These are phyloP conservation scores for Lithophane leautieri DNA, from an alignment of 2,888 invertebrate genomes.

Conservation along the genomic window DNA sequence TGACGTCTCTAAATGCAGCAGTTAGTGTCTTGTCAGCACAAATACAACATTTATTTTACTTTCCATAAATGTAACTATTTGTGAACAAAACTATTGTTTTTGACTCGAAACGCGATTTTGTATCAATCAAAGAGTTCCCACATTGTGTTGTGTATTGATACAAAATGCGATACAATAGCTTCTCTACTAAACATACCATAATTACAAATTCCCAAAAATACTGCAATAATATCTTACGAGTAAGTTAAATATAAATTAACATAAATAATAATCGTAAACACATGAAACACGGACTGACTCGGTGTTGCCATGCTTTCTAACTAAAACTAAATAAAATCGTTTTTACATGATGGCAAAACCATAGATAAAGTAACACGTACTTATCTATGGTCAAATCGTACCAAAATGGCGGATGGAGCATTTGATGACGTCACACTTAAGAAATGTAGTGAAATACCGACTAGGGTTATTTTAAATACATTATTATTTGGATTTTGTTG, in stretches of 20 bases:
- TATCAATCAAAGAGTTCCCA: slow-evolving; percentile 30
- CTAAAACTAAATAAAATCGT: slow-evolving; percentile 55
- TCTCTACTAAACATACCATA: slow-evolving; percentile 27
- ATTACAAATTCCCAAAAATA: slow-evolving; percentile 55
- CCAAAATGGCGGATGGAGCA: slow-evolving; percentile 77
- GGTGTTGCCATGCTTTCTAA: slow-evolving; percentile 28
- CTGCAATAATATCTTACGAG: slow-evolving; percentile 45
- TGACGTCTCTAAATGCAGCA: background rate
- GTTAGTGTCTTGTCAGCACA: slow-evolving; percentile 14
- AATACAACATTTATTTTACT: slow-evolving; percentile 47
- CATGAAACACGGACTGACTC: slow-evolving; percentile 32
- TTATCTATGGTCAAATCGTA: slow-evolving; percentile 30
- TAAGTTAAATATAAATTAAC: slow-evolving; percentile 54
- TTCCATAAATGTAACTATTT: slow-evolving; percentile 48
- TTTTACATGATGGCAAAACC: slow-evolving; percentile 68
- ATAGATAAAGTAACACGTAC: background rate
- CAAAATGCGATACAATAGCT: slow-evolving; percentile 47
- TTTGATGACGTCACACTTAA: slow-evolving; percentile 30
- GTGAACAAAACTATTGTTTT: slow-evolving; percentile 12
- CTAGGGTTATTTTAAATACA: slow-evolving; percentile 32
- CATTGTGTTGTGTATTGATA: slow-evolving; percentile 19
- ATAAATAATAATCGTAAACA: slow-evolving; percentile 51
- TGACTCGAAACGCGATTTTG: slow-evolving; percentile 30
- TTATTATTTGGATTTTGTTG: slow-evolving; percentile 1
- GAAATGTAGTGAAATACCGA: slow-evolving; percentile 24